These are phyloP conservation scores for Cryptophagus acutangulus DNA, from an alignment of 2,888 invertebrate genomes.

Conservation along the genomic window DNA sequence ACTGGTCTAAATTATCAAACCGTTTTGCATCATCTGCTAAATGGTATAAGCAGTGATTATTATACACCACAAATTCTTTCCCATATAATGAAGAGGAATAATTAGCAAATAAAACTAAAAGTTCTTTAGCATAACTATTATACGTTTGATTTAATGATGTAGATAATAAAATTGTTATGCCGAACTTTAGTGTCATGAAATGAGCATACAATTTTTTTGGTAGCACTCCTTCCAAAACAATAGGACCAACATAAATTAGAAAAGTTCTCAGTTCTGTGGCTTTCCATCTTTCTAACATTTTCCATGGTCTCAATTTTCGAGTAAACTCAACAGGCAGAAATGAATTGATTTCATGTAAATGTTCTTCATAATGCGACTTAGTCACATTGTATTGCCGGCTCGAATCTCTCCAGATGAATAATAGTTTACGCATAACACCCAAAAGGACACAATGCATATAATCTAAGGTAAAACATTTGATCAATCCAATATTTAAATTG, in stretches of 20 bases:
- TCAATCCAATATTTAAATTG: too few species aligned
- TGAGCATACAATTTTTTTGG: conserved; percentile 13
- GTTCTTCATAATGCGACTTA: not conserved
- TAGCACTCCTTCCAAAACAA: conserved; percentile 12
- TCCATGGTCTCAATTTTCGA: conserved; percentile 15
- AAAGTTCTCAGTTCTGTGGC: conserved; percentile 14
- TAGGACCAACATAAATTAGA: conserved; percentile 13
- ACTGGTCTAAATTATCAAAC: too few species aligned
- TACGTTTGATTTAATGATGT: conserved; percentile 13
- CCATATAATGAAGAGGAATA: conserved; percentile 12
- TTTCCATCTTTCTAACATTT: conserved; percentile 14
- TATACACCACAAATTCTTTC: conserved; percentile 14
- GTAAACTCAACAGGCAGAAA: conserved; percentile 15
- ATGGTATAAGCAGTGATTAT: conserved; percentile 14
- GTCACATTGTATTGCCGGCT: too few species aligned
- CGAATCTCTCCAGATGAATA: not conserved
- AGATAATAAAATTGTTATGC: conserved; percentile 14
- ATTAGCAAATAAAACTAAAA: conserved; percentile 12
- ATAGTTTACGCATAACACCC: not conserved
- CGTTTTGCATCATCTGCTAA: conserved; percentile 13
- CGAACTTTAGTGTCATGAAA: conserved; percentile 14
- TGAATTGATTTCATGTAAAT: not conserved
- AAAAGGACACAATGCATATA: not conserved
- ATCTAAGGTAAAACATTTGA: too few species aligned
- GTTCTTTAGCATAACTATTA: conserved; percentile 15